phyloP scores from a whole-genome alignment of 2,797 vertebrate species.

The Danio choprae region DNA sequence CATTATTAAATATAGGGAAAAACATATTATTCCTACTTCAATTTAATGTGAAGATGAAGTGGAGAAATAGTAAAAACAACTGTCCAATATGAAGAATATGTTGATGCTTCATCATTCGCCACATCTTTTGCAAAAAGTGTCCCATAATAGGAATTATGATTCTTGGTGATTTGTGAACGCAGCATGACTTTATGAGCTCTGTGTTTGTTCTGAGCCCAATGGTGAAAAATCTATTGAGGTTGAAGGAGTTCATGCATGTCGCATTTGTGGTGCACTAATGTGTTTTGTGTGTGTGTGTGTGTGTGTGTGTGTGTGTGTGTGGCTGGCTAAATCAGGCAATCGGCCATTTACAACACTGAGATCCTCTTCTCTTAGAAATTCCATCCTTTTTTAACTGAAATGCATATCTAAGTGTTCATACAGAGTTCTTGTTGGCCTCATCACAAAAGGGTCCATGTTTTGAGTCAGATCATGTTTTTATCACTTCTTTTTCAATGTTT shows the following conservation, averaged over 20 bases:
- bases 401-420: neutral
- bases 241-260: slow-evolving; percentile 44
- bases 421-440: neutral
- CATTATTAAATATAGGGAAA: neutral
- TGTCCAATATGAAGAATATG: neutral
- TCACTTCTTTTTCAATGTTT: neutral
- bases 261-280: slow-evolving; percentile 48
- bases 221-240: slow-evolving; percentile 41
- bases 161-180: slow-evolving; percentile 29
- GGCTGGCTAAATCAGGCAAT: slow-evolving; percentile 25
- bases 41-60: slow-evolving; percentile 1
- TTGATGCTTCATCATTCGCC: neutral
- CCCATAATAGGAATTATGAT: slow-evolving; percentile 1
- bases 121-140: neutral
- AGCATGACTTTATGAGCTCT: slow-evolving; percentile 24
- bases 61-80: neutral
- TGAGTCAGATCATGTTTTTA: slow-evolving; percentile 23
- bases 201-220: slow-evolving; percentile 31
- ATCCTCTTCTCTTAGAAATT: slow-evolving; percentile 22
- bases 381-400: slow-evolving; percentile 10
- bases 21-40: neutral
- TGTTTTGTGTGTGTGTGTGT: slow-evolving; percentile 38
- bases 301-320: slow-evolving; percentile 11
- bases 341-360: slow-evolving; percentile 42
- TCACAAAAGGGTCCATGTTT: slow-evolving; percentile 1